A percentile compares a stretch with the other conserved stretches of the same genome.
Evolutionary conservation across 2,888 invertebrate genomes (phyloP).

Genomic region (Sinodicranocentrus sp.): DNA sequence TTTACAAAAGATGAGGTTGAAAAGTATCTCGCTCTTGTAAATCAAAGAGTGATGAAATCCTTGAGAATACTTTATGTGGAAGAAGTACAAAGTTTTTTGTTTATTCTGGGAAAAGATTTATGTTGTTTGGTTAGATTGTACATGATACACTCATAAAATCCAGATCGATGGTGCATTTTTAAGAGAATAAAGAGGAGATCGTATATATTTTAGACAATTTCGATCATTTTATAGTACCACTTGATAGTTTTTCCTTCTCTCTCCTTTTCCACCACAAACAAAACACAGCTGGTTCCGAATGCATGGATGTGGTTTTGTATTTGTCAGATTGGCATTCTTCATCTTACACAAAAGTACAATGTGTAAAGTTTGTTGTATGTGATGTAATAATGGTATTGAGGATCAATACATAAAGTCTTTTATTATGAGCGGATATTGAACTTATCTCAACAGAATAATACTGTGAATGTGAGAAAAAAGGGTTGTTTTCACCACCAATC

Average conservation of each 20-base stretch:
- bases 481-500: background rate
- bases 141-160: constrained; percentile 46
- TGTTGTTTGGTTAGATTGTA: constrained; percentile 42
- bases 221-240: background rate
- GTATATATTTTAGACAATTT: too few species aligned
- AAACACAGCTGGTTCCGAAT: constrained; percentile 5
- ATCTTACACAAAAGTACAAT: too few species aligned
- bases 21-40: background rate
- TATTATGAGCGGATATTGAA: constrained; percentile 28
- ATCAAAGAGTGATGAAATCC: constrained; percentile 41
- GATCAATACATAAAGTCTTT: constrained; percentile 10
- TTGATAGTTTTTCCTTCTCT: constrained; percentile 6
- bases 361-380: too few species aligned
- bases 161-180: constrained; percentile 43
- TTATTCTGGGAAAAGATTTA: constrained; percentile 44
- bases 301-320: background rate
- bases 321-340: too few species aligned
- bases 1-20: too few species aligned
- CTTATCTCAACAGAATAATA: background rate
- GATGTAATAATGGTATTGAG: constrained; percentile 44
- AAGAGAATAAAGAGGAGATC: constrained; percentile 18
- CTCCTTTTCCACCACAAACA: background rate
- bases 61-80: constrained; percentile 24
- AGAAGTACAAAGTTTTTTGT: constrained; percentile 5
- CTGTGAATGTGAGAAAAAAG: background rate